These are phyloP conservation scores for Rhingia rostrata DNA, from an alignment of 2,888 invertebrate genomes.

Conservation along the genomic window DNA sequence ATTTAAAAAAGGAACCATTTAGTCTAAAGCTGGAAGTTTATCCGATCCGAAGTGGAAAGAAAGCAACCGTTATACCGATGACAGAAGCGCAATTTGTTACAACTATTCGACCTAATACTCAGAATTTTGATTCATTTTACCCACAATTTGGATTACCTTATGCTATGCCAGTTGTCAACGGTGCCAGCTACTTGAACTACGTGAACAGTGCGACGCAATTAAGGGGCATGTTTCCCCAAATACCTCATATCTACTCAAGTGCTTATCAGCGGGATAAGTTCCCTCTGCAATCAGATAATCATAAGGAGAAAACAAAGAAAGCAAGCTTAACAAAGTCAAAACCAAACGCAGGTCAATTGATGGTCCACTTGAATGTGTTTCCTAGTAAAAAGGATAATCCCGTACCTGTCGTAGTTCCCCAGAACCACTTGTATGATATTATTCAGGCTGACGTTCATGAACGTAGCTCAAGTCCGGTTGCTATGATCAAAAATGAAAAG, in stretches of 20 bases:
- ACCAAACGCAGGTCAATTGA: constrained; percentile 84
- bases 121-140: constrained; percentile 51
- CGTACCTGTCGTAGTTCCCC: background rate
- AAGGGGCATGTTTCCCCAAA: constrained; percentile 56
- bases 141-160: constrained; percentile 64
- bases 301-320: constrained; percentile 28
- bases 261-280: constrained; percentile 77
- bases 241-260: constrained; percentile 66
- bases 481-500: constrained; percentile 15
- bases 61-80: constrained; percentile 56
- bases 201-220: constrained; percentile 25
- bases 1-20: constrained; percentile 84
- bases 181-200: constrained; percentile 67
- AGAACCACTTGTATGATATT: constrained; percentile 61
- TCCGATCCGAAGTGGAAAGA: constrained; percentile 83
- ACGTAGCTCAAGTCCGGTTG: constrained; percentile 8
- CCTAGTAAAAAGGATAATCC: constrained; percentile 83
- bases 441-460: constrained; percentile 67
- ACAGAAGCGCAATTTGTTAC: constrained; percentile 39
- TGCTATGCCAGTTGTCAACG: constrained; percentile 70
- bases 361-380: constrained; percentile 87
- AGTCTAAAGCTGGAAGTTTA: constrained; percentile 87
- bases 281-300: constrained; percentile 74
- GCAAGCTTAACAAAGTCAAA: constrained; percentile 73
- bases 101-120: constrained; percentile 45